These are phyloP conservation scores for Cacatua alba DNA, from an alignment of 2,113 vertebrate species.

Conservation along the genomic window DNA sequence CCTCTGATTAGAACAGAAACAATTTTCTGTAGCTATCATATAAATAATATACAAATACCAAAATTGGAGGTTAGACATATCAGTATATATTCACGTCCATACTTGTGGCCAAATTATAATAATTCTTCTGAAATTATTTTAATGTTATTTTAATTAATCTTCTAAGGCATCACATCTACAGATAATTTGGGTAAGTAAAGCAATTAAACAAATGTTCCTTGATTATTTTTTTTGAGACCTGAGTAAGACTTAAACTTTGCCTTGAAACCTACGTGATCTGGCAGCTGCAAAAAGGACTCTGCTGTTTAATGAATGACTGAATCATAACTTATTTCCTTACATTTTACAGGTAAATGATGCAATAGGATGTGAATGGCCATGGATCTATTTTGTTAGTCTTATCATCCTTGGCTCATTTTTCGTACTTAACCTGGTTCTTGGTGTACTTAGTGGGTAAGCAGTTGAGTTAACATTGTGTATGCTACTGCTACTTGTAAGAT, in stretches of 20 bases:
- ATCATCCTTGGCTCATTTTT: conserved; percentile 99
- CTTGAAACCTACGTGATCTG: conserved; percentile 64
- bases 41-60: not conserved
- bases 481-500: conserved; percentile 70
- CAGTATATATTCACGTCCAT: not conserved
- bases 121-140: not conserved
- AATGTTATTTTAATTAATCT: not conserved
- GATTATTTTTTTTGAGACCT: not conserved
- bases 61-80: fast-evolving
- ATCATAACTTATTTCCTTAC: conserved; percentile 84
- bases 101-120: not conserved
- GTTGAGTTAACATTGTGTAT: conserved; percentile 72
- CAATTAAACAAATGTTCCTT: not conserved
- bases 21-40: not conserved
- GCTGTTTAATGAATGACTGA: conserved; percentile 74
- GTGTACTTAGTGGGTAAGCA: conserved; percentile 99
- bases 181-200: conserved; percentile 21
- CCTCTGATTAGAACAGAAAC: not conserved
- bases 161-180: not conserved
- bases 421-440: conserved; percentile 99
- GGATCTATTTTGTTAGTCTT: conserved; percentile 99
- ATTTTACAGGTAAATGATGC: conserved; percentile 92
- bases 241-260: not conserved
- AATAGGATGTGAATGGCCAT: conserved; percentile 95
- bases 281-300: conserved; percentile 76